phyloP scores from a whole-genome alignment of 2,113 vertebrate genomes.

The Urocolius indicus region DNA sequence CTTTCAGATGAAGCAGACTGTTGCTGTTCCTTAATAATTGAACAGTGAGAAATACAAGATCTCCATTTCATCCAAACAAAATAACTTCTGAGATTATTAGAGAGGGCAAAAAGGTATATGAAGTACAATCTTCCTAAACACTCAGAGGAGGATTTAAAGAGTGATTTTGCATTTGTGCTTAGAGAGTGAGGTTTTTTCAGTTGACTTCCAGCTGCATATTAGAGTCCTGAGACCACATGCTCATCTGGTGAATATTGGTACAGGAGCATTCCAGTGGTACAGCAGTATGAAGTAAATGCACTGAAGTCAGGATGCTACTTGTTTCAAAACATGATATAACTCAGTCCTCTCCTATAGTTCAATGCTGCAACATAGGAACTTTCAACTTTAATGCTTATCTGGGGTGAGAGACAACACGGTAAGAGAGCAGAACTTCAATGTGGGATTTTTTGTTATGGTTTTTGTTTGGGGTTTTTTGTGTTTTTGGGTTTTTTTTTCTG shows the following conservation, averaged over 20 bases:
- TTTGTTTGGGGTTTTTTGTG: too few species aligned
- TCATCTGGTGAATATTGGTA: not conserved
- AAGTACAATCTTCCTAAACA: not conserved
- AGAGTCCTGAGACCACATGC: not conserved
- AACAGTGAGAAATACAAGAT: slow-evolving; percentile 54
- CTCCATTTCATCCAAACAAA: slow-evolving; percentile 50
- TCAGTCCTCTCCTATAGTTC: not conserved
- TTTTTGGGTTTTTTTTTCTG: not conserved
- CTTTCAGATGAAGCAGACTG: slow-evolving; percentile 22
- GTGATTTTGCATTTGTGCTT: not conserved
- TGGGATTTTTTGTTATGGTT: too few species aligned
- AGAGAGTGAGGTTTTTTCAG: not conserved
- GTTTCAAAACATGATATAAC: not conserved
- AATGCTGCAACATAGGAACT: not conserved
- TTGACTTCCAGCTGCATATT: not conserved
- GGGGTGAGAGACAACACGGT: not conserved
- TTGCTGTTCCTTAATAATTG: slow-evolving; percentile 64
- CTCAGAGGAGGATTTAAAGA: not conserved
- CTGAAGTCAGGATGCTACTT: not conserved
- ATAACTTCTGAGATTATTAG: not conserved
- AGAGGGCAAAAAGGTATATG: not conserved
- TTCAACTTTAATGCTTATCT: not conserved
- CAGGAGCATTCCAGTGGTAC: not conserved
- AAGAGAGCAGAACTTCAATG: not conserved
- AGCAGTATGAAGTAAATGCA: not conserved